phyloP scores from a whole-genome alignment of 2,888 invertebrate genomes.

The Calephelis perditalis region DNA sequence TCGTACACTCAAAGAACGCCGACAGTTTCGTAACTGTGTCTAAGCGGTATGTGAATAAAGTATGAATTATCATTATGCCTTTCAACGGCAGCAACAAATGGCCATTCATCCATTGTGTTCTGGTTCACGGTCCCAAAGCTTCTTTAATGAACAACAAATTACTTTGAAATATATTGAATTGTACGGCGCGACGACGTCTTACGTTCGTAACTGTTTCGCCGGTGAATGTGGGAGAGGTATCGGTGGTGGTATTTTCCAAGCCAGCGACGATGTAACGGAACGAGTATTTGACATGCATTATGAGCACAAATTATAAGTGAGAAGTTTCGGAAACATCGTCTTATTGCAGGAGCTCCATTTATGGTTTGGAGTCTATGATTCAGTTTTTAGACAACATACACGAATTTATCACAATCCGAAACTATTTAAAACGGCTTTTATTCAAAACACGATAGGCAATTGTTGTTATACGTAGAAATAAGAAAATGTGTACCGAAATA shows the following conservation, averaged over 20 bases:
- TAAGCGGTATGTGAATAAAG: conserved; percentile 69
- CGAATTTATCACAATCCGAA: no score
- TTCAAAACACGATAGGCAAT: no score
- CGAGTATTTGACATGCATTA: conserved; percentile 73
- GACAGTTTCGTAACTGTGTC: conserved; percentile 63
- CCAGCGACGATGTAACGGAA: conserved; percentile 70
- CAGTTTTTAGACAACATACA: no score
- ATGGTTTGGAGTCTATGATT: neutral
- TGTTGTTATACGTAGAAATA: no score
- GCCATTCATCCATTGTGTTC: conserved; percentile 77
- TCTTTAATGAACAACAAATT: conserved; percentile 78
- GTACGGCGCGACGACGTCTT: conserved; percentile 70
- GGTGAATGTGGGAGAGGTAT: conserved; percentile 49
- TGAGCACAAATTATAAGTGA: conserved; percentile 78
- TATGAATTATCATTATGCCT: conserved; percentile 68
- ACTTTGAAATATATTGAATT: conserved; percentile 77
- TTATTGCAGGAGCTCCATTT: conserved; percentile 31
- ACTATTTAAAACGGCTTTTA: no score
- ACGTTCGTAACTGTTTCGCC: conserved; percentile 62
- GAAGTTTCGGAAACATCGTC: conserved; percentile 69
- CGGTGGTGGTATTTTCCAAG: conserved; percentile 50
- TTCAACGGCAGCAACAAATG: conserved; percentile 74
- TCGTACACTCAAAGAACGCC: conserved; percentile 43
- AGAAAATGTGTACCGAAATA: neutral
- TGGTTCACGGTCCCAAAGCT: conserved; percentile 76